These are phyloP conservation scores for Cavia aperea DNA, from an alignment of 2,113 vertebrate genomes.

Conservation along the genomic window DNA sequence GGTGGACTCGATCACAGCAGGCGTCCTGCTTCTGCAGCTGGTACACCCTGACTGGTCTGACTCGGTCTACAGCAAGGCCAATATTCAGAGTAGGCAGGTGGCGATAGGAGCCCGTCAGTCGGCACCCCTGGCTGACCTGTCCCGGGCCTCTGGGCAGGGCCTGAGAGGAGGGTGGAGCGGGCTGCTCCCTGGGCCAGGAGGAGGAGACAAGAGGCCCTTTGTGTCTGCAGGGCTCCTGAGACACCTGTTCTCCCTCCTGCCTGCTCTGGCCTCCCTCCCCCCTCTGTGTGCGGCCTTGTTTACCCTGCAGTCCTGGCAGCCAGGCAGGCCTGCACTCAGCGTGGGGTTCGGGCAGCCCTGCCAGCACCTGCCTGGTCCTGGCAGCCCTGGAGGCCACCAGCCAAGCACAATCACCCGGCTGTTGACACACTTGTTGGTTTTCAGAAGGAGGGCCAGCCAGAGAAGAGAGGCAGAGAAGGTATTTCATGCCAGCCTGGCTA, in stretches of 20 bases:
- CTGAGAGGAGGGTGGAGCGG: background rate
- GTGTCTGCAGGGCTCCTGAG: conserved; percentile 63
- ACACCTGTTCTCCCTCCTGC: conserved; percentile 71
- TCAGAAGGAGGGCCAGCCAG: background rate
- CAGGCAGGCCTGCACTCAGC: conserved; percentile 48
- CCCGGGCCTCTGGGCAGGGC: conserved; percentile 28
- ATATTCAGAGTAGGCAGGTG: background rate
- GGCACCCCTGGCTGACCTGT: conserved; percentile 40
- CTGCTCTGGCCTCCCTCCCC: conserved; percentile 43
- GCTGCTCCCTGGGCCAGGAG: background rate
- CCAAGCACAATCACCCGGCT: conserved; percentile 65
- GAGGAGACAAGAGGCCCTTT: conserved; percentile 67
- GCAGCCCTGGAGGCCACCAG: background rate
- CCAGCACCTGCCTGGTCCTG: conserved; percentile 55
- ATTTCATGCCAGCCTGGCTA: background rate
- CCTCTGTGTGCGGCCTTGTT: conserved; percentile 42
- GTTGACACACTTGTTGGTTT: conserved; percentile 53
- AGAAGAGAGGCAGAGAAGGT: conserved; percentile 22
- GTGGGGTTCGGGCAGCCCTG: conserved; percentile 53
- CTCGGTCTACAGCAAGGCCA: background rate
- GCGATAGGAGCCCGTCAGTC: background rate
- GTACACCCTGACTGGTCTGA: background rate
- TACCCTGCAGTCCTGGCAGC: conserved; percentile 47
- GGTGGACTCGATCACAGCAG: background rate
- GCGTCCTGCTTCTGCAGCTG: background rate